These are phyloP conservation scores for Steinernema scapterisci DNA, from an alignment of 2,888 invertebrate genomes.

Conservation along the genomic window DNA sequence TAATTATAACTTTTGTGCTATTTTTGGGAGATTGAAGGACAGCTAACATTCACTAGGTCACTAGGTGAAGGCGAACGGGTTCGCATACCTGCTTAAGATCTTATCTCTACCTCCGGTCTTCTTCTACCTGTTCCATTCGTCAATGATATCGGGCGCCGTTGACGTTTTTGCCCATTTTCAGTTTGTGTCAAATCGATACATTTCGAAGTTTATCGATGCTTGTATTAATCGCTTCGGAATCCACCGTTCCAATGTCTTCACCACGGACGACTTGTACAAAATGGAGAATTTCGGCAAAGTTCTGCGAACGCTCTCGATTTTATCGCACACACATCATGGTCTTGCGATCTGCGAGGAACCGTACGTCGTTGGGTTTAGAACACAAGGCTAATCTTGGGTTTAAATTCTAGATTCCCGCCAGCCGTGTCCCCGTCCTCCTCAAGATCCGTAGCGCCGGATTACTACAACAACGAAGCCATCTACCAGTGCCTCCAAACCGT, in stretches of 20 bases:
- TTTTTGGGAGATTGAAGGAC: too few relatives aligned
- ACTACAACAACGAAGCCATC: constrained; percentile 68
- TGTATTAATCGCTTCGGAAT: constrained; percentile 84
- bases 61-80: not conserved
- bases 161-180: constrained; percentile 71
- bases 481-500: constrained; percentile 70
- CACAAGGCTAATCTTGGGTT: constrained; percentile 2
- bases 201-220: constrained; percentile 85
- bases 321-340: constrained; percentile 45
- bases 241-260: constrained; percentile 85
- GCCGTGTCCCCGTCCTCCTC: constrained; percentile 39
- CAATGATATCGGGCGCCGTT: constrained; percentile 7
- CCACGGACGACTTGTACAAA: constrained; percentile 92
- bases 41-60: not conserved
- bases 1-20: too few relatives aligned
- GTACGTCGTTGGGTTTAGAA: constrained; percentile 40
- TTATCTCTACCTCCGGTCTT: constrained; percentile 9
- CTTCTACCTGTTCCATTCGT: too few relatives aligned
- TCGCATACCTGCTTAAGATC: not conserved
- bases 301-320: constrained; percentile 46
- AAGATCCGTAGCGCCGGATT: constrained; percentile 19
- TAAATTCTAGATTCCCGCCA: constrained; percentile 69
- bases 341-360: constrained; percentile 6
- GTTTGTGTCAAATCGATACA: constrained; percentile 94
- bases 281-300: constrained; percentile 86